Evolutionary conservation across 2,797 vertebrate genomes (phyloP).

Genomic region (Centroberyx gerrardi): DNA sequence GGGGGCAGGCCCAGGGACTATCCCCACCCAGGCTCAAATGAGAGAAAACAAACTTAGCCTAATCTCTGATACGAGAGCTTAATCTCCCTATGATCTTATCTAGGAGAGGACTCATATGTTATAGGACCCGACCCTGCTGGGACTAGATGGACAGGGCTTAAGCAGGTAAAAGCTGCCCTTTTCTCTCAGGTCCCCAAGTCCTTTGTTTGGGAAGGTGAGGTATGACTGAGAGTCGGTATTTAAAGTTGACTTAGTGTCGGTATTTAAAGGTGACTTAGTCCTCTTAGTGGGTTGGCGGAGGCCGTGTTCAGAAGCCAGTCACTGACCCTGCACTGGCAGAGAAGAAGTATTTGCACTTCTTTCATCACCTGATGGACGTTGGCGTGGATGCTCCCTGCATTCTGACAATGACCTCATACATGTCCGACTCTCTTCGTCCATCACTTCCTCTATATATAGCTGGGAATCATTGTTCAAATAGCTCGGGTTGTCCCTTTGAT

Average conservation of each 20-base stretch:
- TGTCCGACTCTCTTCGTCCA: slow-evolving; percentile 77
- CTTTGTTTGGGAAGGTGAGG: slow-evolving; percentile 57
- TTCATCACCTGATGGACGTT: slow-evolving; percentile 79
- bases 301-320: slow-evolving; percentile 63
- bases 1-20: slow-evolving; percentile 73
- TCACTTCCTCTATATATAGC: slow-evolving; percentile 86
- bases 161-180: slow-evolving; percentile 64
- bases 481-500: slow-evolving; percentile 80
- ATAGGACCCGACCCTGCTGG: slow-evolving; percentile 45
- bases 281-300: slow-evolving; percentile 48
- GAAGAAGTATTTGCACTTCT: slow-evolving; percentile 78
- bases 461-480: slow-evolving; percentile 81
- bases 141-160: slow-evolving; percentile 61
- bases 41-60: slow-evolving; percentile 81
- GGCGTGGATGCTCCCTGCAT: slow-evolving; percentile 68
- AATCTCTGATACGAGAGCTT: slow-evolving; percentile 83
- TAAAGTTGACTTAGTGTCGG: slow-evolving; percentile 67
- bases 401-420: slow-evolving; percentile 82
- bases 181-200: slow-evolving; percentile 1
- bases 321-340: slow-evolving; percentile 64
- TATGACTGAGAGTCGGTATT: slow-evolving; percentile 44
- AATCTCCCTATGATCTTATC: slow-evolving; percentile 81
- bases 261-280: slow-evolving; percentile 69
- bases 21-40: slow-evolving; percentile 81
- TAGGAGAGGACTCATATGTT: slow-evolving; percentile 57